A percentile compares a stretch with the other conserved stretches of the same genome.
Evolutionary conservation across 1,140 invertebrate genomes (phyloP).

Genomic region (Sitobion miscanthi): DNA sequence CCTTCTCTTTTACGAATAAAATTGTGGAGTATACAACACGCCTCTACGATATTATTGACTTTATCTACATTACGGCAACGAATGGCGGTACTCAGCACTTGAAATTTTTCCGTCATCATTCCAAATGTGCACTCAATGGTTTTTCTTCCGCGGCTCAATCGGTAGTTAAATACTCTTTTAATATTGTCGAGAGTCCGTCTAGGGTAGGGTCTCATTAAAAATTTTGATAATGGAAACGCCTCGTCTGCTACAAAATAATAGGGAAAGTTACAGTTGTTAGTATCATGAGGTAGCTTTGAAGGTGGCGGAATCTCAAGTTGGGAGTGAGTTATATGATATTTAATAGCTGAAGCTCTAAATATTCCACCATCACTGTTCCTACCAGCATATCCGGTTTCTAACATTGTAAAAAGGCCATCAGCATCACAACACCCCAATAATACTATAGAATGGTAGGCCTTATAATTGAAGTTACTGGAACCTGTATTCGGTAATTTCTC

Average conservation of each 20-base stretch:
- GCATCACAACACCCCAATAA: constrained; percentile 60
- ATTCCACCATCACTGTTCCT: constrained; percentile 62
- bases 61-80: too few species aligned
- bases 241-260: too few species aligned
- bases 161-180: too few species aligned
- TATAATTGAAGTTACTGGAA: constrained; percentile 65
- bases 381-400: constrained; percentile 62
- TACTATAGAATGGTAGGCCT: constrained; percentile 59
- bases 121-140: too few species aligned
- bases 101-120: too few species aligned
- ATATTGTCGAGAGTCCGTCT: too few species aligned
- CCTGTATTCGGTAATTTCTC: constrained; percentile 63
- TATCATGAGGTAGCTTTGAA: constrained; percentile 58
- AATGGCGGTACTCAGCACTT: too few species aligned
- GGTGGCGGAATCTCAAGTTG: constrained; percentile 55
- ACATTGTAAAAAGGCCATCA: constrained; percentile 61
- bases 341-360: constrained; percentile 57
- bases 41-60: constrained; percentile 17
- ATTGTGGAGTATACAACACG: not conserved
- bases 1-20: not conserved
- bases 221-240: too few species aligned
- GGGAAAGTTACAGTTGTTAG: constrained; percentile 23
- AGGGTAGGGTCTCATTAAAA: too few species aligned
- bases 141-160: too few species aligned
- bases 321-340: constrained; percentile 51